Percentiles rank a stretch among this genome's conserved stretches.
Evolutionary conservation across 2,113 vertebrate species (phyloP).

Genomic region (Onychostoma macrolepis): DNA sequence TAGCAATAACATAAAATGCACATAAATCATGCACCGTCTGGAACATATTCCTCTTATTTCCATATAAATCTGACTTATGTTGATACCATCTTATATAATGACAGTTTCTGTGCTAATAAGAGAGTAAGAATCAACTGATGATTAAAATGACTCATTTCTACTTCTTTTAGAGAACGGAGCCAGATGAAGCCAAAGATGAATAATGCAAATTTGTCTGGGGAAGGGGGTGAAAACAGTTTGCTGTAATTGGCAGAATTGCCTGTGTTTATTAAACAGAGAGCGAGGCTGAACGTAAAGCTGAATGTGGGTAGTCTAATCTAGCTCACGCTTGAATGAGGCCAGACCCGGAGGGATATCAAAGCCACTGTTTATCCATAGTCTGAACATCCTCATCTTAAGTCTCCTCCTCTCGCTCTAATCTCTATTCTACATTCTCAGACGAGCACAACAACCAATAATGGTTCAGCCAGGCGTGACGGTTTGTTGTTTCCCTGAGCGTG

Average conservation of each 20-base stretch:
- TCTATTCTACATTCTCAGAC: conserved; percentile 29
- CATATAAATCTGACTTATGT: conserved; percentile 27
- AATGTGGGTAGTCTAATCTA: conserved; percentile 38
- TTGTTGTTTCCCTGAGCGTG: conserved; percentile 41
- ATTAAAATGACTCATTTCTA: conserved; percentile 54
- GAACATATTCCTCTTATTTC: conserved; percentile 22
- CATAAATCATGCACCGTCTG: not conserved
- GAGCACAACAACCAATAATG: conserved; percentile 42
- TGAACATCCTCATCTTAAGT: conserved; percentile 48
- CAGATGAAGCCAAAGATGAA: conserved; percentile 47
- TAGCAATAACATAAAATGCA: not conserved
- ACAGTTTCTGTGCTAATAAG: conserved; percentile 40
- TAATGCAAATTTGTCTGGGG: conserved; percentile 53
- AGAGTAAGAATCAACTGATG: conserved; percentile 39
- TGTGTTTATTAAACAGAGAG: conserved; percentile 37
- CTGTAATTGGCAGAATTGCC: conserved; percentile 57
- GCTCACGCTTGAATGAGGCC: conserved; percentile 32
- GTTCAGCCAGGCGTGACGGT: conserved; percentile 29
- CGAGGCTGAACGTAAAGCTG: conserved; percentile 34
- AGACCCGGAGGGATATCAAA: conserved; percentile 47
- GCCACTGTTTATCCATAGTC: conserved; percentile 26
- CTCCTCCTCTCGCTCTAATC: conserved; percentile 33
- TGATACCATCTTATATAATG: conserved; percentile 14
- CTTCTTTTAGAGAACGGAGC: conserved; percentile 34
- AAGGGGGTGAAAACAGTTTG: conserved; percentile 25